Evolutionary conservation across 2,888 invertebrate genomes (phyloP).

Genomic region (Eumerus sabulonum): DNA sequence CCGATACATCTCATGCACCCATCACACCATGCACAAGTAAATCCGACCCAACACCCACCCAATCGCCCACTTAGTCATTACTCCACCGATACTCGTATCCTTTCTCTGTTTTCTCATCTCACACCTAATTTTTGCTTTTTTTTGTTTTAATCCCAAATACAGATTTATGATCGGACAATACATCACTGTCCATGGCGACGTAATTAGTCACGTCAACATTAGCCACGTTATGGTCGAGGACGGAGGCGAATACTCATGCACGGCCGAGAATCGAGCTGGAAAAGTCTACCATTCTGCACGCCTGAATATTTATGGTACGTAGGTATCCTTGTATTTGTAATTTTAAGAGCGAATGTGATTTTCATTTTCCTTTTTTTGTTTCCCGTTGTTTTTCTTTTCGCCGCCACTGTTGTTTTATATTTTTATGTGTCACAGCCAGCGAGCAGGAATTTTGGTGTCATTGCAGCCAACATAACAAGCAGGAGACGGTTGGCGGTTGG

Average conservation of each 20-base stretch:
- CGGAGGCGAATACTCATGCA: conserved; percentile 89
- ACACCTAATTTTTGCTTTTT: conserved; percentile 9
- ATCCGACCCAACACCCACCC: no score
- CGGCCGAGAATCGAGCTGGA: conserved; percentile 87
- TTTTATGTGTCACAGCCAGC: no score
- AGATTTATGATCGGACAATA: conserved; percentile 89
- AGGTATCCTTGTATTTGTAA: conserved; percentile 75
- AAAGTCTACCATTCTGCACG: conserved; percentile 86
- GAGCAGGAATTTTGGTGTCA: no score
- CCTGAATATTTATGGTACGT: conserved; percentile 90
- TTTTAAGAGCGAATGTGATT: conserved; percentile 61
- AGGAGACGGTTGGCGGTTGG: conserved; percentile 6
- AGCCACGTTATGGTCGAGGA: conserved; percentile 88
- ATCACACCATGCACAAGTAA: no score
- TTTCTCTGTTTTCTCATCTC: neutral
- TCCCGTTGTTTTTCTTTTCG: conserved; percentile 12
- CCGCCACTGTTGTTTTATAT: conserved; percentile 4
- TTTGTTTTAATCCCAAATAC: conserved; percentile 70
- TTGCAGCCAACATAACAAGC: conserved; percentile 24
- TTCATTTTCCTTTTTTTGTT: conserved; percentile 43
- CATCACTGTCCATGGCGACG: conserved; percentile 88
- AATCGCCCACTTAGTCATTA: no score
- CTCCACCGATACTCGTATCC: neutral
- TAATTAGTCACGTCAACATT: conserved; percentile 91
- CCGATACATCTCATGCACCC: no score